These are phyloP conservation scores for Agonum fuliginosum DNA, from an alignment of 2,888 invertebrate species.

Conservation along the genomic window DNA sequence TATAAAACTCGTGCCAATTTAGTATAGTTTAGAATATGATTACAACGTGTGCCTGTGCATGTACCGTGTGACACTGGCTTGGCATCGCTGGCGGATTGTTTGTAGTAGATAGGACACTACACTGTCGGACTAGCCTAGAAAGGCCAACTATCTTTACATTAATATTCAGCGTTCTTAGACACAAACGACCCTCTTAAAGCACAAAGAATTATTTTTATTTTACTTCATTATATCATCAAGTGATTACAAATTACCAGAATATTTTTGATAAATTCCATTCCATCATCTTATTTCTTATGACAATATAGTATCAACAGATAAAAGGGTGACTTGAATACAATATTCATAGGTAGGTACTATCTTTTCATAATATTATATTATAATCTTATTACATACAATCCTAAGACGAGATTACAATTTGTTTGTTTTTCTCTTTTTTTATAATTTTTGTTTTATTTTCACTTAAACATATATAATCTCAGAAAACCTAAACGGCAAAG, in stretches of 20 bases:
- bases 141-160: conserved; percentile 43
- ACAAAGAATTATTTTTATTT: conserved; percentile 63
- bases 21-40: conserved; percentile 36
- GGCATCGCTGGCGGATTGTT: neutral
- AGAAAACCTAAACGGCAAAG: conserved; percentile 59
- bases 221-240: conserved; percentile 22
- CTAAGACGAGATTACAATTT: conserved; percentile 57
- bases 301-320: conserved; percentile 55
- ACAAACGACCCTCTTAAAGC: conserved; percentile 64
- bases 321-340: conserved; percentile 48
- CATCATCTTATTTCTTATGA: conserved; percentile 31
- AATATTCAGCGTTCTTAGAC: conserved; percentile 59
- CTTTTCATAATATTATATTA: conserved; percentile 51
- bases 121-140: conserved; percentile 59
- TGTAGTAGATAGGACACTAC: conserved; percentile 32
- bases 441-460: conserved; percentile 41
- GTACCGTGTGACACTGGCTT: conserved; percentile 23
- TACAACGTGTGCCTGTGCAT: neutral
- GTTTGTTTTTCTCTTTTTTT: conserved; percentile 46
- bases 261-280: conserved; percentile 38
- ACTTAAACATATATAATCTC: conserved; percentile 58
- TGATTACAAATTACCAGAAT: conserved; percentile 37
- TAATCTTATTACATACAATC: conserved; percentile 56
- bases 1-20: neutral
- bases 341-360: conserved; percentile 53